A percentile compares a stretch with the other conserved stretches of the same genome.
Conservation (phyloP, 2,888 invertebrate genomes). For the Synanthedon myopaeformis region DNA sequence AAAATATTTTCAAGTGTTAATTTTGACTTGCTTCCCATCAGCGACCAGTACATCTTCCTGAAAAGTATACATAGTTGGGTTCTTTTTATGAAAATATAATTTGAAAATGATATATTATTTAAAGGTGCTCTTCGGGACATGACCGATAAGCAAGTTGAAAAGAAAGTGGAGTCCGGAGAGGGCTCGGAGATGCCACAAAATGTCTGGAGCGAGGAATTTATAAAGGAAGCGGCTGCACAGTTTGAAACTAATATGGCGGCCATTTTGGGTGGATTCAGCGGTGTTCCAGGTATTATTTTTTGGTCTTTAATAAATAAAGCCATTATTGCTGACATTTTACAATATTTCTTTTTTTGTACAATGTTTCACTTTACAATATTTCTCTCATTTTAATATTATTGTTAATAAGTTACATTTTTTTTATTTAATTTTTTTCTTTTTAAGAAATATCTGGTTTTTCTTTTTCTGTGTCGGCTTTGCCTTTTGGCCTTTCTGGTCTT, state of each 20-base stretch:
- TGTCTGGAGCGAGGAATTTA: conserved; percentile 80
- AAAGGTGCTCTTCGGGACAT: conserved; percentile 73
- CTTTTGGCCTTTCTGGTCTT: no score
- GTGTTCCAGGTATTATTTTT: conserved; percentile 40
- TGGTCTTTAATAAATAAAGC: background rate
- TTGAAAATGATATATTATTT: no score
- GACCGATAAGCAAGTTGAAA: conserved; percentile 38
- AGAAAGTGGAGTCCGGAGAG: conserved; percentile 1
- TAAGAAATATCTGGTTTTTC: no score
- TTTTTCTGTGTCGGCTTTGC: no score
- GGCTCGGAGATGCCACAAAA: conserved; percentile 42
- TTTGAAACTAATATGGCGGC: conserved; percentile 77
- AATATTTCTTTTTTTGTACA: background rate
- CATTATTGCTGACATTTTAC: no score
- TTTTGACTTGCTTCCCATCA: no score
- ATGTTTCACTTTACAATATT: background rate
- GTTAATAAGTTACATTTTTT: background rate
- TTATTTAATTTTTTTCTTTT: no score
- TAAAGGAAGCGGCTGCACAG: conserved; percentile 77
- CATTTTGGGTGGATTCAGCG: conserved; percentile 59
- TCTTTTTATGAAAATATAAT: no score
- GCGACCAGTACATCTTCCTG: no score
- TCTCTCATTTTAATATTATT: background rate
- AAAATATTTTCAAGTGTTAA: no score
- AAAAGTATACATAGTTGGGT: no score